Base-by-base conservation (phyloP, 2,888 invertebrate species). In the Epistrophella euchroma region DNA sequence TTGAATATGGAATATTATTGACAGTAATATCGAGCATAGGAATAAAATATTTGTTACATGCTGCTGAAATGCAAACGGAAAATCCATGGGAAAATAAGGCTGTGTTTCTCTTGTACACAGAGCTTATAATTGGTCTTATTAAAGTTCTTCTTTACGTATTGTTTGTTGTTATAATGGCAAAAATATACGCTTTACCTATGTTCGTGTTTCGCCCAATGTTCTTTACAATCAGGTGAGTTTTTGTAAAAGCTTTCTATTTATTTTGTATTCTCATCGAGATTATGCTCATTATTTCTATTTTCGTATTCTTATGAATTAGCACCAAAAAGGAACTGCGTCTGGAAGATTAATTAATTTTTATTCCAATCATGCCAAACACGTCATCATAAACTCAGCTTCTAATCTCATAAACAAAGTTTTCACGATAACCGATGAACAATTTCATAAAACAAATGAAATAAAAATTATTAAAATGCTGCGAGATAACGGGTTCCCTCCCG, bases 11-110 rank as follows among this genome's bases (percentile, higher is more conserved):
- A 86, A 98, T 99, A 91, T 94, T 99, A 68, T 94, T 99, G 77
- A 98, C 98, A 6, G 97, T 98, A 91, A 97, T 98, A 40, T 94
- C 97, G 73, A 99, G 98, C 93, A 98, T 98, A 81, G 94, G 96
- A 64, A 97, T 99, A 88, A 99, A 99, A 91, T 98, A 98, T 91
- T 93, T 96, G 28, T 93, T 97, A 7, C 98, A 98, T 92, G 95
- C 96, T 7, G 95, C 97, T 66, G 98, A 98, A 91, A 94, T 97
- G 88, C 95, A 92, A 37, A 91, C 91, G 70, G 98, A 99, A 91
- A 97, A 97, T 55, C 99, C 99, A 0, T 99, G 99, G 99, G 99
- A 99, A 92, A 98, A 98, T 92, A 99, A 99, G 93, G 99, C 99
- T 11, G 98, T 99, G 0, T 99, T 98, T 90, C 93, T 99, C 47